Percentiles rank a stretch among this genome's conserved stretches.
Evolutionary conservation across 2,888 invertebrate genomes (phyloP).

Genomic region (Agrochola circellaris): DNA sequence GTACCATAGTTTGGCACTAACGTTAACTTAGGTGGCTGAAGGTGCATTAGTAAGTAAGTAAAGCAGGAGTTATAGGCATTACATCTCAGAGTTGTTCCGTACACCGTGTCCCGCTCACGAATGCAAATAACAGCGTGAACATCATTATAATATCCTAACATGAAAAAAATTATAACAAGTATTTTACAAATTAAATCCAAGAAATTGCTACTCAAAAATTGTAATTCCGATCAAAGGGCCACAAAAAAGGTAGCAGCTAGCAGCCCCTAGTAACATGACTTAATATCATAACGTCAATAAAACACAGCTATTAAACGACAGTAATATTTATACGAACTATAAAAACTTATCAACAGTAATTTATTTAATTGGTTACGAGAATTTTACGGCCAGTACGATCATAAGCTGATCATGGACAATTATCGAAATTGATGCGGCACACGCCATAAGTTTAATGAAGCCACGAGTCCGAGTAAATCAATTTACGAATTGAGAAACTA

Average conservation of each 20-base stretch:
- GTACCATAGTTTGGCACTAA: constrained; percentile 43
- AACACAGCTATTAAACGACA: constrained; percentile 32
- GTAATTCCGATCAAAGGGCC: not conserved
- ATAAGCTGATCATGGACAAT: constrained; percentile 47
- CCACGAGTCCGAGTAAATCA: constrained; percentile 15
- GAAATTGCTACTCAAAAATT: too few relatives aligned
- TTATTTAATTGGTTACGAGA: constrained; percentile 55
- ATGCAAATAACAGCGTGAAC: not conserved
- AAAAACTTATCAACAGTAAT: constrained; percentile 45
- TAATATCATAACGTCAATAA: constrained; percentile 23
- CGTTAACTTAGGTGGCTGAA: not conserved
- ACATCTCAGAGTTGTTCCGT: too few relatives aligned
- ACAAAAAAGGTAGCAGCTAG: constrained; percentile 4
- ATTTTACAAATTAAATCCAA: too few relatives aligned
- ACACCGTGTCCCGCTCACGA: not conserved
- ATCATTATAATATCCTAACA: not conserved
- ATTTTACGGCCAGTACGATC: constrained; percentile 49
- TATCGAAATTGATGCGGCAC: constrained; percentile 46
- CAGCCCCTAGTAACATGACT: not conserved
- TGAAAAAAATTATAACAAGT: too few relatives aligned
- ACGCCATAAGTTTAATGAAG: constrained; percentile 10
- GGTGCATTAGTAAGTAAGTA: not conserved
- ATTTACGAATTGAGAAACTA: constrained; percentile 8
- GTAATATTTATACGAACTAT: constrained; percentile 41
- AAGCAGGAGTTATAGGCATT: too few relatives aligned